These are phyloP conservation scores for Ptychoptera contaminata DNA, from an alignment of 2,888 invertebrate species.

Conservation along the genomic window DNA sequence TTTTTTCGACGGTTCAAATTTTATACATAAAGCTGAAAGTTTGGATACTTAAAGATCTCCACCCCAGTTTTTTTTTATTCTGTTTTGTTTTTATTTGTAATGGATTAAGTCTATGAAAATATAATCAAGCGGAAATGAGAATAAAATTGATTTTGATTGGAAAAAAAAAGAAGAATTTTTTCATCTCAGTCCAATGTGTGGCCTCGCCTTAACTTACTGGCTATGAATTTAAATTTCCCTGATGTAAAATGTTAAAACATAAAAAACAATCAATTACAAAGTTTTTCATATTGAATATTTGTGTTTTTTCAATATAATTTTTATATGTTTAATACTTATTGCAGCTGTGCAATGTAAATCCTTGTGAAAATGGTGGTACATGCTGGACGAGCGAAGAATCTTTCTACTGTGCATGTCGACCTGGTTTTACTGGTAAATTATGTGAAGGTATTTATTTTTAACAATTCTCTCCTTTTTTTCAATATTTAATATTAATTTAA, in stretches of 20 bases:
- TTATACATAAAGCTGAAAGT: too few species aligned
- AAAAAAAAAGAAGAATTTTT: too few species aligned
- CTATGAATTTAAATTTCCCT: neutral
- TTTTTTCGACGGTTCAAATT: too few species aligned
- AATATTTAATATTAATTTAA: neutral
- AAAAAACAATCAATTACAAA: neutral
- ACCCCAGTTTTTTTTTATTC: too few species aligned
- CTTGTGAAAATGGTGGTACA: conserved; percentile 59
- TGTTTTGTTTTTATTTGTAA: too few species aligned
- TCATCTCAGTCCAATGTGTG: too few species aligned
- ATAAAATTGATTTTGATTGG: too few species aligned
- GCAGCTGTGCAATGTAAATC: conserved; percentile 56
- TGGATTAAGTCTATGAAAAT: too few species aligned
- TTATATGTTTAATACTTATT: conserved; percentile 11
- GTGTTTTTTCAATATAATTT: neutral
- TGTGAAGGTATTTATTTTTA: conserved; percentile 46
- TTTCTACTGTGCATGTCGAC: conserved; percentile 64
- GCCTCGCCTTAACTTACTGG: too few species aligned
- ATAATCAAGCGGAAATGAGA: too few species aligned
- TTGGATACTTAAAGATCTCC: too few species aligned
- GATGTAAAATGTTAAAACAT: neutral
- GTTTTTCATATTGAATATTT: neutral
- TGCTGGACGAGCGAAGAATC: conserved; percentile 62
- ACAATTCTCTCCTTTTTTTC: neutral
- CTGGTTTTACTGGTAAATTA: conserved; percentile 61